Evolutionary conservation across 2,113 vertebrate species (phyloP).

Genomic region (Propithecus coquereli): DNA sequence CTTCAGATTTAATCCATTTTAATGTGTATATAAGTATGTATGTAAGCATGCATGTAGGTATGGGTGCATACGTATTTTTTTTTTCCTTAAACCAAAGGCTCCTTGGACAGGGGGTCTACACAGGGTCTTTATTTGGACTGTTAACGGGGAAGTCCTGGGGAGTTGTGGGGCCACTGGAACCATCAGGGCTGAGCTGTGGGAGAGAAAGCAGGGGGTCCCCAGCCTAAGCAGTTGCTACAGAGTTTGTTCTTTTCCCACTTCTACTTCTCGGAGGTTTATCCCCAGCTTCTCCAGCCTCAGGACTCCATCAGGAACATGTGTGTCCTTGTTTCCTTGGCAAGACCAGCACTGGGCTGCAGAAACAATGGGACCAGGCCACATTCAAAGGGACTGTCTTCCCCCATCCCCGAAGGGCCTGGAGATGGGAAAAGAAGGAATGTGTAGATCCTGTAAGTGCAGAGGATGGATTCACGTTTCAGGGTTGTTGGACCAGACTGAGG

Average conservation of each 20-base stretch:
- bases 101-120: accelerated
- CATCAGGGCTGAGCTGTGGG: not conserved
- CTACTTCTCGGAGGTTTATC: not conserved
- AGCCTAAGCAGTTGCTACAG: no score
- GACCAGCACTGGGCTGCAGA: not conserved
- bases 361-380: not conserved
- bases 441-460: not conserved
- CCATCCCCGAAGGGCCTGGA: not conserved
- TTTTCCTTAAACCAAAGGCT: not conserved
- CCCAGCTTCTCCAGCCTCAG: not conserved
- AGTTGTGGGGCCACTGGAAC: not conserved
- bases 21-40: not conserved
- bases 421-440: not conserved
- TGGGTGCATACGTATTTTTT: accelerated
- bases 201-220: accelerated
- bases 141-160: not conserved
- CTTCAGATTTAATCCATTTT: not conserved
- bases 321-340: not conserved
- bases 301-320: accelerated
- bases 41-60: not conserved
- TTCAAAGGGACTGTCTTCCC: not conserved
- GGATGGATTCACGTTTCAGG: not conserved
- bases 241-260: not conserved
- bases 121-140: not conserved
- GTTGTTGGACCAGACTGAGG: not conserved